Evolutionary conservation across 1,140 invertebrate genomes (phyloP).

Genomic region (Leptinotarsa texana): DNA sequence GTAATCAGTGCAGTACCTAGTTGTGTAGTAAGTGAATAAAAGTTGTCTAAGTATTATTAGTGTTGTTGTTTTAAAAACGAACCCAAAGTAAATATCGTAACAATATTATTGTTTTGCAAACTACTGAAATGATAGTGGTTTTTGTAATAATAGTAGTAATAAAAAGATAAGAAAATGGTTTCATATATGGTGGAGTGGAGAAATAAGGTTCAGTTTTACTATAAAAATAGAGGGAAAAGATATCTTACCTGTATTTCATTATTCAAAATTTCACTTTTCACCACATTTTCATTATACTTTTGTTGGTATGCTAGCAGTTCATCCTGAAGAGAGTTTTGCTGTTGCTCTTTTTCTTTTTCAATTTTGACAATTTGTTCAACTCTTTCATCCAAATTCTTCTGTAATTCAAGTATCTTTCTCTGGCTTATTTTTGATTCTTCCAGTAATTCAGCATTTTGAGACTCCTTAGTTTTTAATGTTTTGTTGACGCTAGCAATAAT

Average conservation of each 20-base stretch:
- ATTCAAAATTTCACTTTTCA: slow-evolving; percentile 32
- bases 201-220: not conserved
- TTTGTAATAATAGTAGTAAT: no score
- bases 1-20: no score
- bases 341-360: slow-evolving; percentile 53
- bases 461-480: slow-evolving; percentile 58
- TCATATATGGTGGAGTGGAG: not conserved
- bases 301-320: slow-evolving; percentile 43
- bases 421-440: slow-evolving; percentile 57
- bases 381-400: slow-evolving; percentile 56
- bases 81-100: no score
- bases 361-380: slow-evolving; percentile 51
- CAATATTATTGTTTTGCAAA: no score
- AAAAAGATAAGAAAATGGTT: not conserved
- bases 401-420: slow-evolving; percentile 56
- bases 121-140: no score
- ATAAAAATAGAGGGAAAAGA: not conserved
- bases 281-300: slow-evolving; percentile 40
- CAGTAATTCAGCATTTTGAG: slow-evolving; percentile 60
- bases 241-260: slow-evolving; percentile 31
- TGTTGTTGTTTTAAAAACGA: no score
- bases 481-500: slow-evolving; percentile 59
- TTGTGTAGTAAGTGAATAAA: no score
- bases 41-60: no score
- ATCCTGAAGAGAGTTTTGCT: slow-evolving; percentile 51